These are phyloP conservation scores for Eupithecia insigniata DNA, from an alignment of 2,888 invertebrate genomes.

Conservation along the genomic window DNA sequence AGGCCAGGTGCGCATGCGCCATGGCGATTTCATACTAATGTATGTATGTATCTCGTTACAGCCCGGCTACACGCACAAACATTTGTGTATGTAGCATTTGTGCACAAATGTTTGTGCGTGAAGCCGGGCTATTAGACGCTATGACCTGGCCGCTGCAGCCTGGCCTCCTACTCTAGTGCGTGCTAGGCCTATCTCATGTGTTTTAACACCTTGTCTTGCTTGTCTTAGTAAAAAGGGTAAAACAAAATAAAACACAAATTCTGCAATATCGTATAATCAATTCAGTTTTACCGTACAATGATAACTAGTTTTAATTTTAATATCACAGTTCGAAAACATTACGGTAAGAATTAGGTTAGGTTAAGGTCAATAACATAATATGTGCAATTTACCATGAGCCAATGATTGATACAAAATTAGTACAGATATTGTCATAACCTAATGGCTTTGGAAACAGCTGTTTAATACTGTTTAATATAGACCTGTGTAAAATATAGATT, in stretches of 20 bases:
- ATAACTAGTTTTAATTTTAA: conserved; percentile 74
- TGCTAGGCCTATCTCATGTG: neutral
- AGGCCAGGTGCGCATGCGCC: too few relatives aligned
- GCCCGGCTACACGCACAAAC: too few relatives aligned
- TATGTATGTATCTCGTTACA: too few relatives aligned
- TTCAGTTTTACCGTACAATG: conserved; percentile 68
- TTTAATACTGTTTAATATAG: neutral
- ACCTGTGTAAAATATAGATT: too few relatives aligned
- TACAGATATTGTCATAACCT: neutral
- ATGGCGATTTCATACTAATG: too few relatives aligned
- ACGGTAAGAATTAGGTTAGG: conserved; percentile 51
- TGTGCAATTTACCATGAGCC: conserved; percentile 51
- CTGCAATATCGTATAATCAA: conserved; percentile 69
- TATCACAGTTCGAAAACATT: conserved; percentile 79
- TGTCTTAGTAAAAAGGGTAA: neutral
- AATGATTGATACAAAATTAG: conserved; percentile 24
- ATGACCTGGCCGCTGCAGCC: too few relatives aligned
- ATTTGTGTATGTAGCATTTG: too few relatives aligned
- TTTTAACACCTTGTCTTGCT: too few relatives aligned
- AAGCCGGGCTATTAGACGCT: too few relatives aligned
- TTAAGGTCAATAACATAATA: conserved; percentile 41
- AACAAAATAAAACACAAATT: conserved; percentile 38
- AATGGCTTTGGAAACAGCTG: neutral
- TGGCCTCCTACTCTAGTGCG: neutral
- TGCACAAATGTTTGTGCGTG: too few relatives aligned